Conservation (phyloP, 35 echinoderm and acorn worm genomes). For the Ophioderma brevispina region DNA sequence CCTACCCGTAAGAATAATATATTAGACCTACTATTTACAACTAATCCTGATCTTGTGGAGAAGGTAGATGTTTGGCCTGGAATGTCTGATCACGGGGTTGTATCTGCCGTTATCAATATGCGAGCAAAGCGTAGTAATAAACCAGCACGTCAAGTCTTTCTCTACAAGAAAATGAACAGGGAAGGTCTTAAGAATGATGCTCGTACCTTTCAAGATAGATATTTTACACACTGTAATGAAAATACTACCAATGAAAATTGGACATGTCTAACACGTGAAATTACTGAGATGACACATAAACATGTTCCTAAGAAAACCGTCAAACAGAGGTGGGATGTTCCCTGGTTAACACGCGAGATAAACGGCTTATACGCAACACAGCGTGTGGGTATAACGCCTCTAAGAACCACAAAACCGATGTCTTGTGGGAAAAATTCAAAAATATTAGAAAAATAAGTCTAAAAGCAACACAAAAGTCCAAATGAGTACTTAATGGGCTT, state of each 20-base stretch:
- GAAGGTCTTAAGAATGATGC: not conserved
- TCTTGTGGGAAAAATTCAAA: not conserved
- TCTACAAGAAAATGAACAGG: slow-evolving; percentile 58
- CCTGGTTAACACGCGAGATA: not conserved
- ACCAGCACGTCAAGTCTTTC: slow-evolving; percentile 57
- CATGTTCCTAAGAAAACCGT: not conserved
- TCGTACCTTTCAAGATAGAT: not conserved
- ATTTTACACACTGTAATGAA: not conserved
- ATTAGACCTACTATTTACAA: slow-evolving; percentile 61
- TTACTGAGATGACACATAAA: not conserved
- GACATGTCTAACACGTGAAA: not conserved
- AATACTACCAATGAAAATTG: not conserved
- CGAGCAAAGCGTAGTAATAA: slow-evolving; percentile 47
- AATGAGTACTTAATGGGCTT: not conserved
- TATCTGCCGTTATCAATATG: slow-evolving; percentile 34
- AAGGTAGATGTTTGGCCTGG: too few relatives aligned
- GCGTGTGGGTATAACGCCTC: not conserved
- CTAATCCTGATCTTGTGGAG: slow-evolving; percentile 34
- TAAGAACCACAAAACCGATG: not conserved
- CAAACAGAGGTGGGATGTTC: not conserved
- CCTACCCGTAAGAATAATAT: slow-evolving; percentile 51
- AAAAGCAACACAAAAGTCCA: not conserved
- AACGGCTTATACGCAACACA: not conserved
- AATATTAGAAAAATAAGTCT: not conserved
- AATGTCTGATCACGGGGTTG: slow-evolving; percentile 65